These are phyloP conservation scores for Habropoda laboriosa DNA, from an alignment of 1,140 invertebrate genomes.

Conservation along the genomic window DNA sequence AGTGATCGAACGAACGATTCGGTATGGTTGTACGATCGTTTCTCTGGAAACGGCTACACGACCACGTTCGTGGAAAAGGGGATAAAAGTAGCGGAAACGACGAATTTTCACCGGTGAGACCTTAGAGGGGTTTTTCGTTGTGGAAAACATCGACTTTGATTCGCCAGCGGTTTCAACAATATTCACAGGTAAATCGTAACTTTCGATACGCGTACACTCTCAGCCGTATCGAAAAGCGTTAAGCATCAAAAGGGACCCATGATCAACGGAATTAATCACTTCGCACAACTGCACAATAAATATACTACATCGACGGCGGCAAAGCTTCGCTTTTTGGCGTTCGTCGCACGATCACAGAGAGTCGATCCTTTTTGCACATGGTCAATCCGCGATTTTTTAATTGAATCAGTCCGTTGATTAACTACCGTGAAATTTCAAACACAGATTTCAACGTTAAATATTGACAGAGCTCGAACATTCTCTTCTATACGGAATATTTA, in stretches of 20 bases:
- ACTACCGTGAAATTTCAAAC: too few species aligned
- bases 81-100: neutral
- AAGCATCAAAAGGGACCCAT: neutral
- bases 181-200: neutral
- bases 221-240: too few species aligned
- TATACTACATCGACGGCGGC: neutral
- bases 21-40: neutral
- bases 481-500: too few species aligned
- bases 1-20: neutral
- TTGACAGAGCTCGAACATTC: too few species aligned
- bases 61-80: neutral
- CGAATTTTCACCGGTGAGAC: neutral
- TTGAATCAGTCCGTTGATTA: neutral
- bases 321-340: conserved; percentile 7
- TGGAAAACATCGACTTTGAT: neutral
- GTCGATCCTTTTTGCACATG: neutral
- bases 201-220: neutral
- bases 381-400: neutral
- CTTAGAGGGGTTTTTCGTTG: neutral
- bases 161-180: conserved; percentile 12
- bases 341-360: neutral
- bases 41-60: neutral
- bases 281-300: conserved; percentile 22
- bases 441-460: too few species aligned
- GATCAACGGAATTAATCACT: conserved; percentile 22